phyloP scores from a whole-genome alignment of 2,888 invertebrate genomes.

The Acronicta leporina region DNA sequence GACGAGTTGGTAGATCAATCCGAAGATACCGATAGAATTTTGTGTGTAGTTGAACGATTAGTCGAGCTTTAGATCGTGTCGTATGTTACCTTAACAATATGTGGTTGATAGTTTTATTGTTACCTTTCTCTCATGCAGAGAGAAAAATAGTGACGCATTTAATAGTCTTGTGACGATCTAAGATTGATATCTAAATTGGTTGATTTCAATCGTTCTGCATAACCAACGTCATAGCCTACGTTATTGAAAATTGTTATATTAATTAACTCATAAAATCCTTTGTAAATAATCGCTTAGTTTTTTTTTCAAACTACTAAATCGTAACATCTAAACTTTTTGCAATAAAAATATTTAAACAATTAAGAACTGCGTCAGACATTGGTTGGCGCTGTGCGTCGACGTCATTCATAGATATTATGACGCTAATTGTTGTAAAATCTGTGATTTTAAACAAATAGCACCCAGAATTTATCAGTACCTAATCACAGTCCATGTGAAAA shows the following conservation, averaged over 20 bases:
- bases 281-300: slow-evolving; percentile 6
- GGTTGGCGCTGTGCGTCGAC: not conserved
- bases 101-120: slow-evolving; percentile 63
- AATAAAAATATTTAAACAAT: slow-evolving; percentile 17
- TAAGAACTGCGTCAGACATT: slow-evolving; percentile 10
- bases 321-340: slow-evolving; percentile 10
- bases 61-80: slow-evolving; percentile 28
- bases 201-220: not conserved
- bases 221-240: not conserved
- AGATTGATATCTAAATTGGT: not conserved
- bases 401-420: slow-evolving; percentile 13
- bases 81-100: slow-evolving; percentile 53
- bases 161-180: not conserved
- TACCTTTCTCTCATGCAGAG: slow-evolving; percentile 19
- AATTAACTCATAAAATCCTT: not conserved
- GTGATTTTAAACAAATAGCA: not conserved
- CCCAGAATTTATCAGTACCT: no score
- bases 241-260: slow-evolving; percentile 10
- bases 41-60: slow-evolving; percentile 27
- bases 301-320: slow-evolving; percentile 8
- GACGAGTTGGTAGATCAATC: slow-evolving; percentile 19
- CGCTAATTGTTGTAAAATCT: not conserved
- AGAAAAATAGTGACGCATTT: slow-evolving; percentile 15
- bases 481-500: no score
- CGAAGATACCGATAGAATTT: not conserved